Base-by-base conservation (phyloP, 1,140 invertebrate genomes). In the Stratiolaelaps scimitus region DNA sequence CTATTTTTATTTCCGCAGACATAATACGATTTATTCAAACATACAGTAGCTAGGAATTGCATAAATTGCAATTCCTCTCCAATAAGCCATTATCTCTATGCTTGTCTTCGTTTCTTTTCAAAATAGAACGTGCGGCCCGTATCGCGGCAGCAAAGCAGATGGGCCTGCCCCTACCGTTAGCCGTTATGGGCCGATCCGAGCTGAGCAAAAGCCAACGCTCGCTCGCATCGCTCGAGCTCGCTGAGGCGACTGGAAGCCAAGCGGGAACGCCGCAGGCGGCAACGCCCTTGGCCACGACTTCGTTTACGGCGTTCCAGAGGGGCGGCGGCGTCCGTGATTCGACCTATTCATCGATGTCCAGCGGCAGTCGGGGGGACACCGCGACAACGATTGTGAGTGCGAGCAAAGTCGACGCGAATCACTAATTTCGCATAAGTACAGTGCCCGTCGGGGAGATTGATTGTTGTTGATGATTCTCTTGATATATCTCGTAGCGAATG, bases 271-370 rank as follows among this genome's bases (percentile, higher is more conserved):
- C 10, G 5, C 34, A 40, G 34, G 66, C 64, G 30, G 64, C 43
- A 47, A 66, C 68, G 1, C 60, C 68, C 26, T 19, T 64, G 30
- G 26, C 45, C 0, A 40, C 34, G 43, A 67, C 34, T 10, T 48
- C 64, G 28, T n/a, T n/a, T n/a, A n/a, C n/a, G n/a, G n/a, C 67
- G 64, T 26, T 64, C 48, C 34, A 66, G 48, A 64, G 60, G 17
- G 66, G 67, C 1, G 66, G 67, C 1, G 64, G 69, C 19, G 34
- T 68, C 10, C 66, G 69, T 53, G 69, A 70, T 53, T 70, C 69
- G 1, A 70, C 69, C 48, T 70, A 70, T 45, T 69, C 68, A 6
- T 68, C 66, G 15, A 70, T 70, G 69, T 70, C 69, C 2, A 70
- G 68, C 0, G 68, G 68, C n/a, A 70, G 68, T 28, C 68, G 68